Evolutionary conservation across 2,113 vertebrate species (phyloP).

Genomic region (Erythrocercus mccallii): DNA sequence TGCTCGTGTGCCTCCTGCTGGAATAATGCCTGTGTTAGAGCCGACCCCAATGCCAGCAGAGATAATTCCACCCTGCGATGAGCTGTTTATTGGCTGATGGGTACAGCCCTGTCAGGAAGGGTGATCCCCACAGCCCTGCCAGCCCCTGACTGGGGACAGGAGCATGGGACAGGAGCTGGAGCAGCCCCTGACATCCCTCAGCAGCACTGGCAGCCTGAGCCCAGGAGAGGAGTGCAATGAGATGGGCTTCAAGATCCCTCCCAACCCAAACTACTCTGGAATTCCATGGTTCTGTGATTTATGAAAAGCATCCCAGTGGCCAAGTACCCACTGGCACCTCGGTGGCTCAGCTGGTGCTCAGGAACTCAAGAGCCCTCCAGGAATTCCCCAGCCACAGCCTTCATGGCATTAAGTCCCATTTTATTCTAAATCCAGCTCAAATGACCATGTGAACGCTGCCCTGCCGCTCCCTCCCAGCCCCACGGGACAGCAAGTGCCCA

Average conservation of each 20-base stretch:
- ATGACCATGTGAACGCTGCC: rapidly evolving
- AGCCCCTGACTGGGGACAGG: rapidly evolving
- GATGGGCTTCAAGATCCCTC: not conserved
- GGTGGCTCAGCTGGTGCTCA: not conserved
- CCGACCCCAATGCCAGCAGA: not conserved
- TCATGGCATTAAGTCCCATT: not conserved
- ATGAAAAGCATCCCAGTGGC: not conserved
- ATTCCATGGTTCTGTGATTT: not conserved
- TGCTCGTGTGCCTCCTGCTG: not conserved
- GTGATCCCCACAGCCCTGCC: not conserved
- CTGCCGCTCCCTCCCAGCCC: not conserved
- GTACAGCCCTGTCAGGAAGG: not conserved
- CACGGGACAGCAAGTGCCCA: rapidly evolving
- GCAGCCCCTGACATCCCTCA: not conserved
- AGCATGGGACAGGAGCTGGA: rapidly evolving
- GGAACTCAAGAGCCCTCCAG: not conserved
- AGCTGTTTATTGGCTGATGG: not conserved
- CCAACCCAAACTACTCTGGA: not conserved
- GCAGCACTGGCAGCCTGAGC: rapidly evolving
- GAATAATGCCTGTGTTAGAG: not conserved
- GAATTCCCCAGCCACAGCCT: not conserved
- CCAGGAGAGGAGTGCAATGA: not conserved
- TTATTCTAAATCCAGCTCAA: not conserved
- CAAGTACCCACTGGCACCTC: not conserved
- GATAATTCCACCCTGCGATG: not conserved